Percentiles rank a stretch among this genome's conserved stretches.
phyloP scores from a whole-genome alignment of 2,113 vertebrate species.

The Perca schrenkii region DNA sequence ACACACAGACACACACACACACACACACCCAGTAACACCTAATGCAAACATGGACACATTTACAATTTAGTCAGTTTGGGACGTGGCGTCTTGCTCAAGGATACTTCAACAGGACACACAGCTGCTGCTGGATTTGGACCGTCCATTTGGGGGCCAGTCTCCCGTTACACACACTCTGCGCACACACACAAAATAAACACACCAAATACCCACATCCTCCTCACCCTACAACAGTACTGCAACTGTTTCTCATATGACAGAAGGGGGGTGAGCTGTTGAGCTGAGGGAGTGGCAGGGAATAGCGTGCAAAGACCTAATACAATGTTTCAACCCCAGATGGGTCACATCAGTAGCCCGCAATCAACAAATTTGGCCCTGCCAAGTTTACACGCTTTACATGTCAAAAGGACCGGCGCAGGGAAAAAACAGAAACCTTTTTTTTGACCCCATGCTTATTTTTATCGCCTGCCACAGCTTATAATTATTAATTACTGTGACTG shows the following conservation, averaged over 20 bases:
- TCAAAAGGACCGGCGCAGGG: slow-evolving; percentile 57
- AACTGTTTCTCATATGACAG: slow-evolving; percentile 80
- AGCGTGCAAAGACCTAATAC: slow-evolving; percentile 84
- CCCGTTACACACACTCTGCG: slow-evolving; percentile 39
- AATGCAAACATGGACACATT: background rate
- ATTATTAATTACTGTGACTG: slow-evolving; percentile 58
- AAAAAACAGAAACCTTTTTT: slow-evolving; percentile 56
- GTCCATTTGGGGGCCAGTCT: slow-evolving; percentile 33
- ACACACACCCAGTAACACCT: background rate
- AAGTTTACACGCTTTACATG: slow-evolving; percentile 79
- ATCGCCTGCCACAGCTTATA: slow-evolving; percentile 51
- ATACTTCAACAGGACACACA: slow-evolving; percentile 34
- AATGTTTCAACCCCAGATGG: slow-evolving; percentile 79
- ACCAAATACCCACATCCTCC: slow-evolving; percentile 74
- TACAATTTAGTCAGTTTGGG: background rate
- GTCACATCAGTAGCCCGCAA: slow-evolving; percentile 83
- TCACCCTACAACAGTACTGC: slow-evolving; percentile 71
- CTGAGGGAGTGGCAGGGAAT: slow-evolving; percentile 72
- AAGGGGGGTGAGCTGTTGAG: slow-evolving; percentile 42
- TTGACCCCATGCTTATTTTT: slow-evolving; percentile 7
- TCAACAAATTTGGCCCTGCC: slow-evolving; percentile 79
- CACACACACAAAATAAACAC: slow-evolving; percentile 64
- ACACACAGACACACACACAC: background rate
- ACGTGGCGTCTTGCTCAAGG: slow-evolving; percentile 18
- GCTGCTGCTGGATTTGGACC: slow-evolving; percentile 49